Evolutionary conservation across 2,113 vertebrate species (phyloP).

Genomic region (Megaleporinus macrocephalus): DNA sequence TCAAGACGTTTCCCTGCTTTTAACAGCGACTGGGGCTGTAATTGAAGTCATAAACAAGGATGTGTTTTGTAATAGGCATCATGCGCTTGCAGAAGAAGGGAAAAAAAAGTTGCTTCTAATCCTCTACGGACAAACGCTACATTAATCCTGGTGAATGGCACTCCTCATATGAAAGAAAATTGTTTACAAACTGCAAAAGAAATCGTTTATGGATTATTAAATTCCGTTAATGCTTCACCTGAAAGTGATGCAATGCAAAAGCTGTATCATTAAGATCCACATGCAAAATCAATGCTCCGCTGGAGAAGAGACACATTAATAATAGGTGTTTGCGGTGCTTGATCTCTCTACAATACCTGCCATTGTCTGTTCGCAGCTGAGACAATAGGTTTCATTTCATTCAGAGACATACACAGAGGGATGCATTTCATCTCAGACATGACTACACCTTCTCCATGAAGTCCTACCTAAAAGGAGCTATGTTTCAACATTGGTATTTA

Average conservation of each 20-base stretch:
- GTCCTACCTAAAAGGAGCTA: constrained; percentile 4
- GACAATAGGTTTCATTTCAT: constrained; percentile 41
- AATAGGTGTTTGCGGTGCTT: constrained; percentile 24
- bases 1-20: constrained; percentile 26
- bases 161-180: constrained; percentile 44
- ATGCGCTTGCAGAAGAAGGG: constrained; percentile 12
- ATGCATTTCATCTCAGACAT: background rate
- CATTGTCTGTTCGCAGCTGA: constrained; percentile 33
- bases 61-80: constrained; percentile 21
- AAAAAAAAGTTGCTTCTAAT: constrained; percentile 33
- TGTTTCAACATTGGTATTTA: background rate
- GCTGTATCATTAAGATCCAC: constrained; percentile 47
- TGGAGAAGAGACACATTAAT: constrained; percentile 44
- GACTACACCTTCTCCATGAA: constrained; percentile 10
- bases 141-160: constrained; percentile 42
- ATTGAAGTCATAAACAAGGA: constrained; percentile 39
- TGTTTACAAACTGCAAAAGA: constrained; percentile 50
- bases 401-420: background rate
- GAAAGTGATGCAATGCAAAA: constrained; percentile 50
- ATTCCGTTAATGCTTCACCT: constrained; percentile 54
- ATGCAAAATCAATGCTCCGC: constrained; percentile 44
- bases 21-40: constrained; percentile 38
- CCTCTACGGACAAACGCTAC: constrained; percentile 44
- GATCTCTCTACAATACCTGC: constrained; percentile 31
- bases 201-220: constrained; percentile 61